Conservation (phyloP, 2,888 invertebrate species). For the Nomada hirtipes region DNA sequence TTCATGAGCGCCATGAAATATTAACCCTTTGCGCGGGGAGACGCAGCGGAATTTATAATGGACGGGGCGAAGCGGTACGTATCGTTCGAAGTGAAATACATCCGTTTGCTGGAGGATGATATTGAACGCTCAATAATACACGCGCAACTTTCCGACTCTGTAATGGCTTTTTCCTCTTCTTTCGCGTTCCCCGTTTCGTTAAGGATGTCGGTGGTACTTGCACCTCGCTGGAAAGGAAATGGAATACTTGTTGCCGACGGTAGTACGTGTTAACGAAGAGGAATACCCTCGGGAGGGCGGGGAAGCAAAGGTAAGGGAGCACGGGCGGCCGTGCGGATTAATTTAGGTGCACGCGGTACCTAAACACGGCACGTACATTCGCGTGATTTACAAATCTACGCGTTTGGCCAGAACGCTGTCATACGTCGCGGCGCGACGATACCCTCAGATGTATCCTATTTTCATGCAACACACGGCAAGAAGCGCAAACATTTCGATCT, state of each 20-base stretch:
- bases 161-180: not conserved
- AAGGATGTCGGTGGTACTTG: not conserved
- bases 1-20: constrained; percentile 50
- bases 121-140: constrained; percentile 51
- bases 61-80: constrained; percentile 28
- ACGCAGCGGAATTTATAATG: constrained; percentile 43
- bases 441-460: not conserved
- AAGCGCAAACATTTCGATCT: constrained; percentile 11
- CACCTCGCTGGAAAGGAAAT: not conserved
- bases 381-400: not conserved
- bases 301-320: not conserved
- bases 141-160: constrained; percentile 28
- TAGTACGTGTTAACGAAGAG: constrained; percentile 19
- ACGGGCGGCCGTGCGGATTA: not conserved
- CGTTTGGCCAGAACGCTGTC: too few relatives aligned
- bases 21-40: constrained; percentile 47
- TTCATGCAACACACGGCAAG: not conserved
- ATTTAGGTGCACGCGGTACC: not conserved
- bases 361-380: not conserved
- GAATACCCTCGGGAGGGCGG: not conserved
- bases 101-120: constrained; percentile 22
- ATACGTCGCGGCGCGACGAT: not conserved
- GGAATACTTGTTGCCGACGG: not conserved
- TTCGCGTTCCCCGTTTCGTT: not conserved
- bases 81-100: constrained; percentile 51